phyloP scores from a whole-genome alignment of 2,888 invertebrate genomes.

The Argynnis bischoffii region DNA sequence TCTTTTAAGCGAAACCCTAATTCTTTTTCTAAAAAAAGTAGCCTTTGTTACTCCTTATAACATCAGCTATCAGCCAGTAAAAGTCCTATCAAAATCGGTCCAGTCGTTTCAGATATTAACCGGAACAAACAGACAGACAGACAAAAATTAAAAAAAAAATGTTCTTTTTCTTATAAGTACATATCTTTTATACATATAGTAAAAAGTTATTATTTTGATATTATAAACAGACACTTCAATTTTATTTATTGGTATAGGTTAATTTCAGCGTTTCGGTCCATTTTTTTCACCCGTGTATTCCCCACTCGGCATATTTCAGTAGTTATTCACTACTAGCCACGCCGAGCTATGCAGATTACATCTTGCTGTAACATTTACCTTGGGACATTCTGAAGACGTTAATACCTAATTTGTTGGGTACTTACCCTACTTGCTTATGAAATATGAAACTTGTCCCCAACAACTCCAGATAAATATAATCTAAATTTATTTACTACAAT shows the following conservation, averaged over 20 bases:
- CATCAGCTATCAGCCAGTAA: no score
- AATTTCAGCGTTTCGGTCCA: neutral
- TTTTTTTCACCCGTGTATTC: slow-evolving; percentile 22
- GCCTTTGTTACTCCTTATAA: no score
- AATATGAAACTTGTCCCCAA: neutral
- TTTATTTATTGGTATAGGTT: neutral
- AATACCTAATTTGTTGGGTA: slow-evolving; percentile 39
- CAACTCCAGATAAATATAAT: neutral
- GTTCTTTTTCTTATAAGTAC: no score
- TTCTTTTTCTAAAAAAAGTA: no score
- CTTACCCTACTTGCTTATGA: slow-evolving; percentile 27
- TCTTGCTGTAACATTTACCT: slow-evolving; percentile 38
- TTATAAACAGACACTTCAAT: no score
- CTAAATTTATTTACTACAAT: no score
- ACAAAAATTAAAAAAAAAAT: no score
- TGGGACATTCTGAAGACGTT: slow-evolving; percentile 39
- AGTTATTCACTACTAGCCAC: slow-evolving; percentile 42
- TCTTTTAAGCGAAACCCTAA: no score
- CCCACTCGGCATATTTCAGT: slow-evolving; percentile 36
- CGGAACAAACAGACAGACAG: no score
- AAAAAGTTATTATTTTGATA: neutral
- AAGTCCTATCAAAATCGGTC: no score
- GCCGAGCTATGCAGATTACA: slow-evolving; percentile 41
- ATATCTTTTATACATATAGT: no score
- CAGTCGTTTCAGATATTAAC: no score